Base-by-base conservation (phyloP, 2,113 vertebrate species). In the Pygoscelis antarcticus region DNA sequence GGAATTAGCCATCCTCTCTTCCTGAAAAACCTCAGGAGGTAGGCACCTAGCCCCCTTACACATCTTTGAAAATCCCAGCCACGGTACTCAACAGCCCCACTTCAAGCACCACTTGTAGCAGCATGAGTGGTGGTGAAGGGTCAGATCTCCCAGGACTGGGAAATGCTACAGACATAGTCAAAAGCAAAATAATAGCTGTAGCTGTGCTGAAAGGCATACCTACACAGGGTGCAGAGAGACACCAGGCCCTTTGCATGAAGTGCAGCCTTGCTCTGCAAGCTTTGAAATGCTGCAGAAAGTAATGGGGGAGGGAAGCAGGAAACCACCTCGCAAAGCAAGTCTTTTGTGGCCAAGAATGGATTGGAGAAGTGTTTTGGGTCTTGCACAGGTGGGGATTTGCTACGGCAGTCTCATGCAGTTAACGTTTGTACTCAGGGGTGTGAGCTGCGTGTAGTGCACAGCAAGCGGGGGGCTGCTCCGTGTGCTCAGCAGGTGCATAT, bases 401-500 rank as follows among this genome's bases (percentile, higher is more conserved):
- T 84, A 80, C 2, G 2, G n/a, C 32, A 69, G 52, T 18, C 42
- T 82, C 30, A 23, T 22, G 30, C 5, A 1, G 36, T 65, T 57
- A 40, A 8, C 0, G 2, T 36, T 61, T 61, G 57, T 58, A 32
- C 54, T 71, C 29, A 9, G 26, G 27, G 44, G 34, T 64, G 49
- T 36, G 25, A 91, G 15, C 16, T 69, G 34, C 6, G 9, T 7
- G 17, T 15, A 32, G 29, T 4, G 12, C 16, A 26, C 22, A 46
- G 74, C 27, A 47, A 82, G 27, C 0, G 0, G 5, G 15, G 32
- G 11, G 9, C 34, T 83, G 52, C 36, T 89, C 52, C 1, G 0
- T 22, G 55, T 22, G 21, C 36, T 64, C 54, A n/a, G 66, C 49
- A 54, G 25, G 46, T 58, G 36, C 2, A 1, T 40, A 21, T 12